These are phyloP conservation scores for Crypturellus tataupa DNA, from an alignment of 2,797 vertebrate species.

Conservation along the genomic window DNA sequence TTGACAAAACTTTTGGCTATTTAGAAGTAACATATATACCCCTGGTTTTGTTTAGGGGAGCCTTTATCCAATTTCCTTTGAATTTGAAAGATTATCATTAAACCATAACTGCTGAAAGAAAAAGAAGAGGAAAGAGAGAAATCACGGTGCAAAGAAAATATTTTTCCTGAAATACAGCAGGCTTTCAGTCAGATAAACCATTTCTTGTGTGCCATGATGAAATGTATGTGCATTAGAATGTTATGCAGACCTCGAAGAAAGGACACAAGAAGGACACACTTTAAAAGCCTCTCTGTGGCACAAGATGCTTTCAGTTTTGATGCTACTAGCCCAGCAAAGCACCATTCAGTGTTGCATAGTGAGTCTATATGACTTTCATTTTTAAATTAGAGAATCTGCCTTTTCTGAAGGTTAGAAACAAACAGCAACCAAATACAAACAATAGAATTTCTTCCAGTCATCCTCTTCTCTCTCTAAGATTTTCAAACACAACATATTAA, in stretches of 20 bases:
- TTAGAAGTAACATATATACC: neutral
- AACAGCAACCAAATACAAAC: neutral
- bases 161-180: neutral
- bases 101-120: neutral
- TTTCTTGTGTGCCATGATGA: neutral
- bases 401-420: neutral
- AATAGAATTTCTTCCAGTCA: fast-evolving
- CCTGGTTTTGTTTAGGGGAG: fast-evolving
- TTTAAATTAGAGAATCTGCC: neutral
- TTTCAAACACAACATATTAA: neutral
- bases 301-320: neutral
- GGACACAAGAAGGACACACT: neutral
- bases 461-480: neutral
- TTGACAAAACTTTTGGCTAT: neutral
- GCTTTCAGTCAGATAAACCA: neutral
- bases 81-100: neutral
- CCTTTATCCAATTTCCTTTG: neutral
- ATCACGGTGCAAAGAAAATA: fast-evolving
- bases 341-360: neutral
- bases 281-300: neutral
- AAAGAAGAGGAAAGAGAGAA: neutral
- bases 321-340: fast-evolving
- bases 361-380: neutral
- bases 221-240: neutral
- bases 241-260: neutral